Conservation (phyloP, 2,113 vertebrate genomes). For the Eidolon helvum region DNA sequence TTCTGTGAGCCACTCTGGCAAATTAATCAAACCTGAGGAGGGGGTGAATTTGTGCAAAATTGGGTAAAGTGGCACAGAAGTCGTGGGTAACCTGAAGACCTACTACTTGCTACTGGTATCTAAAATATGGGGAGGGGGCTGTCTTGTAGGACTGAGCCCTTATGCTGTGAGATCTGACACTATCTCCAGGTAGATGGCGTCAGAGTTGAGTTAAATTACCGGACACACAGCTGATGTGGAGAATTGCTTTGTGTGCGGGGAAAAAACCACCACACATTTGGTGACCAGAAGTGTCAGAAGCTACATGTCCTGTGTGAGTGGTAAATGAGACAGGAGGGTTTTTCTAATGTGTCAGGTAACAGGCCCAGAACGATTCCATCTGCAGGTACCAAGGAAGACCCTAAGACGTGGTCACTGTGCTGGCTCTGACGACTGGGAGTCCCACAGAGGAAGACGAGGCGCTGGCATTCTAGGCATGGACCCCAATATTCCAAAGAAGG, state of each 20-base stretch:
- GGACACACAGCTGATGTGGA: background rate
- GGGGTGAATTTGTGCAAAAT: background rate
- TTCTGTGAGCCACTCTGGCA: background rate
- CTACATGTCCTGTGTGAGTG: background rate
- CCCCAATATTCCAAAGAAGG: too few relatives aligned
- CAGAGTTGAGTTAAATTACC: background rate
- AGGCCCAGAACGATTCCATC: too few relatives aligned
- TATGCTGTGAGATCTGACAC: background rate
- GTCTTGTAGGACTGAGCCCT: background rate
- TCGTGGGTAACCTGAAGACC: background rate
- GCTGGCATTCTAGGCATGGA: too few relatives aligned
- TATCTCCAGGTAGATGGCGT: background rate
- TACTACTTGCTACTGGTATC: background rate
- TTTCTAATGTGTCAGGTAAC: background rate
- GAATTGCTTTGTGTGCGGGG: background rate
- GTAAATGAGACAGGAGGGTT: background rate
- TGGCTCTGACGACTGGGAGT: too few relatives aligned
- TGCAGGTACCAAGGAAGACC: too few relatives aligned
- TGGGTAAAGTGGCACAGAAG: background rate
- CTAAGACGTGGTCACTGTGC: too few relatives aligned
- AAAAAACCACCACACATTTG: too few relatives aligned
- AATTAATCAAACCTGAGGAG: background rate
- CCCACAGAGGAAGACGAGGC: too few relatives aligned
- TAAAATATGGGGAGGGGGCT: background rate
- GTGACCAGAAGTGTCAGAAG: background rate